Percentiles rank a stretch among this genome's conserved stretches.
phyloP scores from a whole-genome alignment of 2,797 vertebrate genomes.

The Halcyon smyrnensis region DNA sequence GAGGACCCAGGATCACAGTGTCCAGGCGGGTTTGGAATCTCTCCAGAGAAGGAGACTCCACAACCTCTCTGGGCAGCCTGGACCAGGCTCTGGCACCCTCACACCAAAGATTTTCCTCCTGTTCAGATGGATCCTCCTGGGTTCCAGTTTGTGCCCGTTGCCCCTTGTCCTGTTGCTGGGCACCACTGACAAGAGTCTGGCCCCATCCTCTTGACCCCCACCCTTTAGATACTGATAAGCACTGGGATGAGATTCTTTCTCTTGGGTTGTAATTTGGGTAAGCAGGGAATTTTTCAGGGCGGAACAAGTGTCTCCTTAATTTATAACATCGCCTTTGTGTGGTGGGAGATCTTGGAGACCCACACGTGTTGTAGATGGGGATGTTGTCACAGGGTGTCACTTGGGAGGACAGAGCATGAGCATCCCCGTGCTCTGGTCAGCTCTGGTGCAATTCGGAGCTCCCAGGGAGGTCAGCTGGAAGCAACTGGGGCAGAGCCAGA shows the following conservation, averaged over 20 bases:
- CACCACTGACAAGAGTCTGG: background rate
- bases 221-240: background rate
- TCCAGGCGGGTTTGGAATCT: background rate
- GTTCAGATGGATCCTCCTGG: background rate
- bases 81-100: background rate
- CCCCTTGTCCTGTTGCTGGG: background rate
- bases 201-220: background rate
- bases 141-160: background rate
- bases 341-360: background rate
- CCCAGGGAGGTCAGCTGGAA: background rate
- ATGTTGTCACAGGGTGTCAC: fast-evolving
- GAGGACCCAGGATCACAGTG: background rate
- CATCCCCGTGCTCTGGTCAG: background rate
- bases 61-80: background rate
- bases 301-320: background rate
- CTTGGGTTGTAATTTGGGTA: background rate
- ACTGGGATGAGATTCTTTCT: background rate
- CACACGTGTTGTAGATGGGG: background rate
- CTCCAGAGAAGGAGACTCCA: background rate
- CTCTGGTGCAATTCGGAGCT: background rate
- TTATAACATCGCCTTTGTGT: background rate
- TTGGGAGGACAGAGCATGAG: background rate
- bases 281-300: background rate
- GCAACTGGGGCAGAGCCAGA: background rate
- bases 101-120: background rate